Evolutionary conservation across 1,140 invertebrate genomes (phyloP), one percentile per base, ranked within the genome.

Genomic region (Cataglyphis hispanica): DNA sequence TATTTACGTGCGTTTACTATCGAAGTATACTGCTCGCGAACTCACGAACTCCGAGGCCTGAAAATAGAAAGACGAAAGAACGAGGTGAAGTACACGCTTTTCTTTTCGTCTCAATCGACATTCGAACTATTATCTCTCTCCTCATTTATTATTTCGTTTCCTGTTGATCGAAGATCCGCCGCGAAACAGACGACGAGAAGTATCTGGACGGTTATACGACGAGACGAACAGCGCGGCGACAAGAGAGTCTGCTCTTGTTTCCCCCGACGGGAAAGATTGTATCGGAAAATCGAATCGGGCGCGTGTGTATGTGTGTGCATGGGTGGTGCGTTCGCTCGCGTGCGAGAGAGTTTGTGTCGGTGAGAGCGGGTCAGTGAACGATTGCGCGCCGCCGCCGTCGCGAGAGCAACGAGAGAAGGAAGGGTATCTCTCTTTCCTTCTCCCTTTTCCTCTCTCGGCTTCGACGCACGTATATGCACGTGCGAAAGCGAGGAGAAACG

Each of bases 291-390:
- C 84, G 84, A 80, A 86, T 86, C 77, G 86, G 60, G 64, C 19
- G 31, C 22, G 61, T n/a, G 34, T 4, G 34, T n/a, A 0, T 1
- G 67, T n/a, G 37, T 7, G 60, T 8, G 46, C 22, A 58, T 16
- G 43, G 5, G 43, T n/a, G 61, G 34, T 22, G 53, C 6, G 25
- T 3, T 11, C 40, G 11, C 75, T 56, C 37, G 53, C n/a, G 40
- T n/a, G 40, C 31, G 34, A 63, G 50, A 72, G 67, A 56, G n/a
- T 31, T 2, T 67, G 67, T 80, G 80, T 87, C 43, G 69, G 81
- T 78, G 74, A 88, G 75, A 89, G 78, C 72, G 86, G 90, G 88
- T 91, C 84, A 91, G 86, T 90, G 90, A 85, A 90, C 90, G 90
- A 90, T 75, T 84, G 85, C 87, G 84, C 74, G 88, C 84, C 46